Evolutionary conservation across 2,113 vertebrate genomes (phyloP).

Genomic region (Euleptes europaea): DNA sequence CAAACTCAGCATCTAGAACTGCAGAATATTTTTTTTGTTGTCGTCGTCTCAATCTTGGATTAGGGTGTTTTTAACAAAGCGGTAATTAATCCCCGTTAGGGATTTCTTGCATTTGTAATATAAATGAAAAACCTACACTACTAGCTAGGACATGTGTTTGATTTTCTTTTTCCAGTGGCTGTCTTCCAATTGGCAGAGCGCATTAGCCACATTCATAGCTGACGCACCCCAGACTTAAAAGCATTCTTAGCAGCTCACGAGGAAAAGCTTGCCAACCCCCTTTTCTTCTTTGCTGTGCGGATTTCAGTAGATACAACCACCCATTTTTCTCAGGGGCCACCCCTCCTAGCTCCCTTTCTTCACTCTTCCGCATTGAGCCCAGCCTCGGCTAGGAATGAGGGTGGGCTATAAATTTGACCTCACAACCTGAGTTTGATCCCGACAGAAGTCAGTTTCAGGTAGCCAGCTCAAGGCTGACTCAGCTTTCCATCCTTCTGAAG

Average conservation of each 20-base stretch:
- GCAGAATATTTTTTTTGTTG: not conserved
- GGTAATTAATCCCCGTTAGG: not conserved
- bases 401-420: too few species aligned
- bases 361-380: too few species aligned
- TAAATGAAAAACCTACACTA: not conserved
- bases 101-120: not conserved
- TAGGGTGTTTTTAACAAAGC: not conserved
- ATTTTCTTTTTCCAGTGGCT: not conserved
- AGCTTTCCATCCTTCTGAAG: too few species aligned
- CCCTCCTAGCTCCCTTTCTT: not conserved
- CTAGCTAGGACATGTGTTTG: not conserved
- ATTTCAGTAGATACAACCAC: not conserved
- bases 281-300: not conserved
- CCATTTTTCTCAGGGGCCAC: not conserved
- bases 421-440: too few species aligned
- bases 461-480: too few species aligned
- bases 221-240: not conserved
- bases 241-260: not conserved
- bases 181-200: not conserved
- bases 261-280: not conserved
- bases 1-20: not conserved
- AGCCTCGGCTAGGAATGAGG: too few species aligned
- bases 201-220: not conserved
- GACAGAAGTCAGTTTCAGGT: too few species aligned
- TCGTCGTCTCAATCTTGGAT: not conserved